Evolutionary conservation across 2,888 invertebrate species (phyloP), one percentile per base, ranked within the genome.

Genomic region (Eristalis pertinax): DNA sequence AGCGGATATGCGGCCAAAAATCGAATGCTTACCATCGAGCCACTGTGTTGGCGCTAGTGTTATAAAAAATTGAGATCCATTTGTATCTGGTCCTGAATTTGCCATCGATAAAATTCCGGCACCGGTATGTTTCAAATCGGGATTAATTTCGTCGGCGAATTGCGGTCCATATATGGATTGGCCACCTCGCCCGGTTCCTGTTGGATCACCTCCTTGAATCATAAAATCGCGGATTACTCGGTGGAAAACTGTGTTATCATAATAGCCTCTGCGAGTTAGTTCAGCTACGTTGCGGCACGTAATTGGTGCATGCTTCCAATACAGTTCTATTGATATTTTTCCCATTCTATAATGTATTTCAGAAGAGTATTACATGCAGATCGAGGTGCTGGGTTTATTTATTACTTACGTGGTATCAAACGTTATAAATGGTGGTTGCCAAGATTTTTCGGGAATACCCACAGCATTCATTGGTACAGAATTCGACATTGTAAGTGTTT

Each of bases 241-340:
- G 93, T 99, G 99, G 92, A 99, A 99, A 90, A 98, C 96, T 4
- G 98, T 97, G 89, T 97, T 97, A 93, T 99, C 98, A 92, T 99
- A 99, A 93, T 99, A 99, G 24, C 98, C 99, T 90, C 99, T 94
- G 82, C 98, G 94, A 0, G 97, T 95, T 32, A 99, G 94, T 93
- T 99, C 99, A 82, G 99, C 99, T 93, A 99, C 99, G 92, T 99
- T 99, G 91, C 98, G 95, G 90, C 99, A 99, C 0, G 99, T 99
- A 89, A 96, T 95, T n/a, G 99, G 99, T 0, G 99, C 96, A 92
- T 99, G 99, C 92, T 98, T 97, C 99, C 99, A 99, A 91, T 99
- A 99, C 89, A 99, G 94, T 93, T 99, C 99, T 68, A 99, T 94
- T 0, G 96, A 95, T 69, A 99, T 94, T 90, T 96, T 96, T 0